Percentiles rank a stretch among this genome's conserved stretches.
Conservation (phyloP, 2,113 vertebrate genomes). For the Ceyx melanurus region DNA sequence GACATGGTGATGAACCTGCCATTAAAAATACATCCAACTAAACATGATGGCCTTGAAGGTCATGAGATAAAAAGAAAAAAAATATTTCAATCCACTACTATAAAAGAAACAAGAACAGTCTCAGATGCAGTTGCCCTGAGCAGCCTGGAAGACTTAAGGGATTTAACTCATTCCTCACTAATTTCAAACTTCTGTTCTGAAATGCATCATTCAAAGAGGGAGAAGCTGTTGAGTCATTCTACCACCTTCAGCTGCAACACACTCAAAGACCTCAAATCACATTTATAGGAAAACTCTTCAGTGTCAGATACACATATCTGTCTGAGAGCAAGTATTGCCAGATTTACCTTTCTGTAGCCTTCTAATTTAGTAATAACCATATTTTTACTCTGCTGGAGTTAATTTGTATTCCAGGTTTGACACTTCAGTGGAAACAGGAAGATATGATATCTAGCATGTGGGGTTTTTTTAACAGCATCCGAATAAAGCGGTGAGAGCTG, state of each 20-base stretch:
- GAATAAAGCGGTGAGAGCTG: not conserved
- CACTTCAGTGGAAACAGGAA: not conserved
- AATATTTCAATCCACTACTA: not conserved
- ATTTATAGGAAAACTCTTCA: not conserved
- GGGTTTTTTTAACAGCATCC: not conserved
- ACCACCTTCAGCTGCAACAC: not conserved
- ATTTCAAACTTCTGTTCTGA: slow-evolving; percentile 47
- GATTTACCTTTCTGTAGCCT: not conserved
- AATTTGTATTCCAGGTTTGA: not conserved
- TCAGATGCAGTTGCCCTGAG: slow-evolving; percentile 9
- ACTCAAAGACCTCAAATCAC: not conserved
- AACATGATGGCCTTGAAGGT: not conserved
- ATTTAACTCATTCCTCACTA: slow-evolving; percentile 54
- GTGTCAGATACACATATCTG: rapidly evolving
- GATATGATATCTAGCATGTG: not conserved
- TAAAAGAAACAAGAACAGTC: not conserved
- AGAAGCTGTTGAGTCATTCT: slow-evolving; percentile 38
- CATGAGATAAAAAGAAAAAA: not conserved
- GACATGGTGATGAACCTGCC: not conserved
- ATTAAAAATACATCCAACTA: not conserved
- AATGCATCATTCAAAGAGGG: slow-evolving; percentile 1
- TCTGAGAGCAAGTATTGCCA: not conserved
- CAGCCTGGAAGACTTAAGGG: not conserved
- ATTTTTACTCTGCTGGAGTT: not conserved
- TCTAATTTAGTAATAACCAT: not conserved